phyloP scores from a whole-genome alignment of 2,888 invertebrate species.

The Bembecia ichneumoniformis region DNA sequence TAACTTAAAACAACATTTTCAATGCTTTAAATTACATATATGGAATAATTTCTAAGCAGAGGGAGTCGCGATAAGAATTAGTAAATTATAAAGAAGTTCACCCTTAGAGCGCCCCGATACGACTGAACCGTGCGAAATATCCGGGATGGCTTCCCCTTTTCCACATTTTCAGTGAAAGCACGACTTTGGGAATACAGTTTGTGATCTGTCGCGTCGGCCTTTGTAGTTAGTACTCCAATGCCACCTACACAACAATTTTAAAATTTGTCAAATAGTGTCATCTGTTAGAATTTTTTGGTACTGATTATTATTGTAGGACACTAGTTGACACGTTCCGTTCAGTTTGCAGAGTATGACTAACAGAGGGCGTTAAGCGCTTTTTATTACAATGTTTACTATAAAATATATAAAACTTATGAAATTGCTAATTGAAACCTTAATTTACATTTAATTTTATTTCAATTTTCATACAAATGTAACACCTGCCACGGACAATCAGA shows the following conservation, averaged over 20 bases:
- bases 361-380: background rate
- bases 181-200: slow-evolving; percentile 12
- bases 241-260: slow-evolving; percentile 17
- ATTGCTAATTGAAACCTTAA: no score
- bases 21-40: background rate
- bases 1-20: slow-evolving; percentile 7
- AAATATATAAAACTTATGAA: background rate
- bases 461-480: no score
- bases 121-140: slow-evolving; percentile 43
- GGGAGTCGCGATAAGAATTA: background rate
- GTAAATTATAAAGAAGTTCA: slow-evolving; percentile 27
- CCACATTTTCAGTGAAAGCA: slow-evolving; percentile 34
- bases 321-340: background rate
- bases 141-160: slow-evolving; percentile 54
- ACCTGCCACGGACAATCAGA: no score
- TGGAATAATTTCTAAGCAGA: background rate
- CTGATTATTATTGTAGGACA: background rate
- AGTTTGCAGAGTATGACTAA: background rate
- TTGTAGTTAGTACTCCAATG: slow-evolving; percentile 10
- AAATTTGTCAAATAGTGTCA: slow-evolving; percentile 8
- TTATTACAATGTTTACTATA: background rate
- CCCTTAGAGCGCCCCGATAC: slow-evolving; percentile 49
- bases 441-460: no score
- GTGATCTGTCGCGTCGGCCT: slow-evolving; percentile 3
- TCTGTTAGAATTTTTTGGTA: slow-evolving; percentile 15